Base-by-base conservation (phyloP, 2,113 vertebrate genomes). In the Catharus minimus region DNA sequence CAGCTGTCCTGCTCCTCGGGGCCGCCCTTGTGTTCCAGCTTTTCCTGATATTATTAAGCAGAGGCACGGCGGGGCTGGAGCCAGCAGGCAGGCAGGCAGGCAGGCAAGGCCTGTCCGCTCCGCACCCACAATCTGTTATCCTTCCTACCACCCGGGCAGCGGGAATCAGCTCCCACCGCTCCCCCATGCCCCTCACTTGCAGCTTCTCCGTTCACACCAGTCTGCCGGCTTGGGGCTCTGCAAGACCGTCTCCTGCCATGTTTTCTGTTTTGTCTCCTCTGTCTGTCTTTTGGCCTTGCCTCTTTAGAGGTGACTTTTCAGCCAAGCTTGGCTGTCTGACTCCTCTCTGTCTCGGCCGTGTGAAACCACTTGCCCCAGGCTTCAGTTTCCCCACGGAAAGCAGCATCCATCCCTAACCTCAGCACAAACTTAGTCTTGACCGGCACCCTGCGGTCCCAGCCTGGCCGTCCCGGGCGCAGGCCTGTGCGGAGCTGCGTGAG, bases 151-250 rank as follows among this genome's bases (percentile, higher is more conserved):
- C 38, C n/a, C 3, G 15, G 22, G 27, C 41, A 52, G n/a, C 0
- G 2, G 68, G 36, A 41, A 4, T 41, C 14, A 2, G 49, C 11
- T 74, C 30, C 28, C 46, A 30, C 3, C 0, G 1, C 23, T 66
- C 11, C 56, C 33, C 17, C 68, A 9, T 1, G 0, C 3, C 16
- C 10, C 41, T 12, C 4, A 1, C 56, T 38, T 33, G 52, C 77
- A 46, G 4, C 32, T 5, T 2, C 32, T 17, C 33, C 0, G 0
- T 5, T 44, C 33, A 8, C 10, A 2, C 41, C 46, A 57, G 27
- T 11, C 28, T 24, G 13, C 36, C 8, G 0, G 2, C 58, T 43
- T 4, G 3, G 33, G 43, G 24, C 13, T 69, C 49, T 46, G 43
- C 50, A 33, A 53, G 32, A 8, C 28, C 4, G 1, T 18, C 32